These are phyloP conservation scores for Spilarctia lutea DNA, from an alignment of 2,888 invertebrate species.

Conservation along the genomic window DNA sequence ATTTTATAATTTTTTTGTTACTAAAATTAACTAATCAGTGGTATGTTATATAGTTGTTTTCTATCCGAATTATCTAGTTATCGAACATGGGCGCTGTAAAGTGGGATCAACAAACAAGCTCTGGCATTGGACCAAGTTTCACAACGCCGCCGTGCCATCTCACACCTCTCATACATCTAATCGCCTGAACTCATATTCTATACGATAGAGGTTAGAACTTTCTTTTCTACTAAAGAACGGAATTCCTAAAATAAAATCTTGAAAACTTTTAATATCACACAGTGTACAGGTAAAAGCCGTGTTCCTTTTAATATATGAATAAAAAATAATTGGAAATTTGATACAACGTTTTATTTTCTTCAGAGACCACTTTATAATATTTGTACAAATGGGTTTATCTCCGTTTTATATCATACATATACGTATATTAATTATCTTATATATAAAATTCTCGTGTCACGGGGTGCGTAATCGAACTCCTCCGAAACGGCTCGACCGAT, in stretches of 20 bases:
- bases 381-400: no score
- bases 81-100: constrained; percentile 10
- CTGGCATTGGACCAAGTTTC: constrained; percentile 52
- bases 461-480: no score
- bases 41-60: constrained; percentile 11
- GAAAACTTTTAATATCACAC: no score
- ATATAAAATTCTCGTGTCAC: no score
- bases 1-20: background rate
- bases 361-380: no score
- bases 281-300: no score
- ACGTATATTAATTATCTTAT: no score
- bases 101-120: constrained; percentile 40
- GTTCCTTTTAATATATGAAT: no score
- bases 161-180: background rate
- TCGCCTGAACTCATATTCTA: constrained; percentile 34
- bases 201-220: constrained; percentile 1
- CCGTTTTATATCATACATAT: no score
- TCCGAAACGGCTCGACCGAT: no score
- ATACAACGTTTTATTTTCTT: background rate
- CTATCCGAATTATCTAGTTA: constrained; percentile 14
- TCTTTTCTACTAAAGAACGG: background rate
- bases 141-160: constrained; percentile 15
- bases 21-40: constrained; percentile 3
- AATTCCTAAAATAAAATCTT: background rate
- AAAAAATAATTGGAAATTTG: background rate